Evolutionary conservation across 2,888 invertebrate genomes (phyloP), one percentile per base, ranked within the genome.

Genomic region (Drosophila silvestris): DNA sequence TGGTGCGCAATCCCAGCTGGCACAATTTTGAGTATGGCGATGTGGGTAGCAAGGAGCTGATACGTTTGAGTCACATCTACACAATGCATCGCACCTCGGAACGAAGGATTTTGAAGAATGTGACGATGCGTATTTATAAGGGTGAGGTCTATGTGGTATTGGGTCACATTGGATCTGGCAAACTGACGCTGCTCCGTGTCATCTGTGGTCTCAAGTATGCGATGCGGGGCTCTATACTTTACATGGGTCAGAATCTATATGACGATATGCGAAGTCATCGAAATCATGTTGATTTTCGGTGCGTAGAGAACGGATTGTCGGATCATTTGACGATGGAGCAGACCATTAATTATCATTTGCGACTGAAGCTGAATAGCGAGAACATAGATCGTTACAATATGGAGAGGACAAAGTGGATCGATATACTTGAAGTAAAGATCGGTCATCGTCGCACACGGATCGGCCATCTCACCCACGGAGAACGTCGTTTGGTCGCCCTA

Each of bases 141-240:
- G 90, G 91, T n/a, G 91, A 93, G 74, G 81, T 93, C 5, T 86
- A 81, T 1, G 97, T 97, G 7, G 89, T 97, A 26, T 93, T 97
- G 32, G 97, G 97, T 0, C 96, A 96, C 60, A 86, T 90, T 67
- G 98, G 98, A 3, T 97, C 98, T 56, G 98, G 98, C 6, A 98
- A 98, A 94, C 97, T 97, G 2, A 98, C 98, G 0, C 96, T 98
- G 9, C 96, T 98, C 94, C 97, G 97, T 1, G 96, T 98, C 95
- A 93, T 98, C 54, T 97, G 97, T 62, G 98, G 96, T 22, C 95
- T 96, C 90, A 94, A 95, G 71, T 94, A 95, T 50, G 95, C 95
- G 2, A 94, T 95, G 0, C 73, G 74, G 1, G 87, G 90, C 19
- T 54, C 26, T 0, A 69, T 89, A 0, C 4, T 16, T 1, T 44